Evolutionary conservation across 2,888 invertebrate species (phyloP).

Genomic region (Spodoptera exigua): DNA sequence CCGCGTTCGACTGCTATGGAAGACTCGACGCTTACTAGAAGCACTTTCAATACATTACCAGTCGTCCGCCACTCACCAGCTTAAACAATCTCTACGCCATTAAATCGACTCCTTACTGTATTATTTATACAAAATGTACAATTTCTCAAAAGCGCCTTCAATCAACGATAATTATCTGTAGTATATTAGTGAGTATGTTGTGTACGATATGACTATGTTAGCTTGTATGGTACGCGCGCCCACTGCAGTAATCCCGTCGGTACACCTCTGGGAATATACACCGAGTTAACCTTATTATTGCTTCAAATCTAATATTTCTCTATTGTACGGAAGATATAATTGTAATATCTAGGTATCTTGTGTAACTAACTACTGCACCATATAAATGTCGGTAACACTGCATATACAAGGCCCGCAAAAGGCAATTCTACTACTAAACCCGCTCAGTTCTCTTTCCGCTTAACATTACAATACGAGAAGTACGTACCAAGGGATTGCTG

Average conservation of each 20-base stretch:
- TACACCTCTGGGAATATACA: constrained; percentile 29
- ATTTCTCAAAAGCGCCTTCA: constrained; percentile 83
- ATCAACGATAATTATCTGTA: constrained; percentile 61
- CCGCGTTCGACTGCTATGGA: constrained; percentile 88
- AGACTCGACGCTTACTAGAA: constrained; percentile 88
- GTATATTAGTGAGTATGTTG: constrained; percentile 68
- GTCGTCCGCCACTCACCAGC: constrained; percentile 83
- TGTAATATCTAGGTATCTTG: constrained; percentile 45
- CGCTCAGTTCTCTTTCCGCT: constrained; percentile 33
- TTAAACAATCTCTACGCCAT: constrained; percentile 79
- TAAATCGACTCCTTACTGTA: constrained; percentile 85
- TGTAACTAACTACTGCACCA: constrained; percentile 50
- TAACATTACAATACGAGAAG: constrained; percentile 36
- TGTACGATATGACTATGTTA: constrained; percentile 71
- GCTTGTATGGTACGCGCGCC: constrained; percentile 57
- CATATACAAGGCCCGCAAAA: constrained; percentile 32
- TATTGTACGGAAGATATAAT: constrained; percentile 47
- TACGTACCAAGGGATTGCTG: constrained; percentile 64
- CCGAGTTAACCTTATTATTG: constrained; percentile 40
- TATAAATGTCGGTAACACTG: constrained; percentile 46
- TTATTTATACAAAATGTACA: constrained; percentile 88
- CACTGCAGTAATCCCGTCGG: constrained; percentile 69
- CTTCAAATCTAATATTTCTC: constrained; percentile 41
- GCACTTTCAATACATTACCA: constrained; percentile 85
- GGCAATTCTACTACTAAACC: constrained; percentile 37